A percentile compares a stretch with the other conserved stretches of the same genome.
These are phyloP conservation scores for Autographa pulchrina DNA, from an alignment of 2,888 invertebrate genomes.

Conservation along the genomic window DNA sequence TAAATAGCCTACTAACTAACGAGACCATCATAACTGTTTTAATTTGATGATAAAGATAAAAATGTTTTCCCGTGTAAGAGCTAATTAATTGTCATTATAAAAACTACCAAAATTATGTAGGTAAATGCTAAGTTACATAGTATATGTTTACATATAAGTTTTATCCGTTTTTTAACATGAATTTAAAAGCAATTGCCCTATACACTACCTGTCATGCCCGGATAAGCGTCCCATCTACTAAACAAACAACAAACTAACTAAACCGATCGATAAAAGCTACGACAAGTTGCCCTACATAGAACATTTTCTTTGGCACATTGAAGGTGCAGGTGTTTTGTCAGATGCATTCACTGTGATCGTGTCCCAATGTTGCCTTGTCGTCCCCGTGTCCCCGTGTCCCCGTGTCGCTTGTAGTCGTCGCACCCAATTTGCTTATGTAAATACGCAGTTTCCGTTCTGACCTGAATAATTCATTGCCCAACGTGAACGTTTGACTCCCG, in stretches of 20 bases:
- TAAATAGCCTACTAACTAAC: no score
- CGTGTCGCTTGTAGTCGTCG: slow-evolving; percentile 70
- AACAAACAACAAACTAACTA: slow-evolving; percentile 3
- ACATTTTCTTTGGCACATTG: not conserved
- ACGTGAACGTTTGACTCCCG: slow-evolving; percentile 81
- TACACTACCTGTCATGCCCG: not conserved
- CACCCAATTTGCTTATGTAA: slow-evolving; percentile 89
- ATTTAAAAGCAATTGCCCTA: not conserved
- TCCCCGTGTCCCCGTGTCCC: slow-evolving; percentile 59
- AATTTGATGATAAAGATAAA: no score
- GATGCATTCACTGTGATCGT: slow-evolving; percentile 58
- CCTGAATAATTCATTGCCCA: slow-evolving; percentile 87
- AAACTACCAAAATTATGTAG: no score
- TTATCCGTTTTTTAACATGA: no score
- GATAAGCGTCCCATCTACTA: slow-evolving; percentile 1
- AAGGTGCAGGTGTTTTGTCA: slow-evolving; percentile 39
- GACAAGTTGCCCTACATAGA: not conserved
- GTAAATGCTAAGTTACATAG: no score
- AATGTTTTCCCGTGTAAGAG: no score
- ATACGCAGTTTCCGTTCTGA: slow-evolving; percentile 86
- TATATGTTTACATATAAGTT: no score
- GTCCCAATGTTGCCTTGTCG: slow-evolving; percentile 60
- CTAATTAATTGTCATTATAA: no score
- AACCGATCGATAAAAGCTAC: slow-evolving; percentile 5
- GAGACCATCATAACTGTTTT: no score